Percentiles rank a stretch among this genome's conserved stretches.
Conservation (phyloP, 2,797 vertebrate genomes). For the Notolabrus celidotus region DNA sequence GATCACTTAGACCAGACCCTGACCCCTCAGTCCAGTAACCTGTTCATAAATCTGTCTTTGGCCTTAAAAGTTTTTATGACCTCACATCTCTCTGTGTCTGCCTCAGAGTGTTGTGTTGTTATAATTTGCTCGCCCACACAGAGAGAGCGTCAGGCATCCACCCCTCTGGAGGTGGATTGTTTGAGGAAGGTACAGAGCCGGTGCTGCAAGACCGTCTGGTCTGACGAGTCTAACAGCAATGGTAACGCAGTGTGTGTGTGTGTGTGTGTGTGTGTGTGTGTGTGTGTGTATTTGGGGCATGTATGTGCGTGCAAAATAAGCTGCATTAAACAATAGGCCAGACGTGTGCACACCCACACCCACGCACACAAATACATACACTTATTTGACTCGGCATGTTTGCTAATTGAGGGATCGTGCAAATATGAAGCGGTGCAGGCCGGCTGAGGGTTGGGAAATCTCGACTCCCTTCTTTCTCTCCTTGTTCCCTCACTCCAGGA, state of each 20-base stretch:
- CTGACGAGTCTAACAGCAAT: constrained; percentile 80
- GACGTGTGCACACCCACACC: constrained; percentile 50
- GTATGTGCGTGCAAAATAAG: constrained; percentile 47
- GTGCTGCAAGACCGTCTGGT: constrained; percentile 85
- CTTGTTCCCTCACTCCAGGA: too few species aligned
- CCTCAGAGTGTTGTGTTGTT: constrained; percentile 29
- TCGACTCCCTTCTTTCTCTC: too few species aligned
- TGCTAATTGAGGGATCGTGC: constrained; percentile 65
- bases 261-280: constrained; percentile 22
- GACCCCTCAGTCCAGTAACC: too few species aligned
- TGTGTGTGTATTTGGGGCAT: constrained; percentile 27
- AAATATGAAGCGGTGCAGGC: constrained; percentile 45
- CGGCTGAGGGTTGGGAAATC: constrained; percentile 17
- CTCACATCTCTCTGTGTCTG: constrained; percentile 6
- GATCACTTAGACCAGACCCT: too few species aligned
- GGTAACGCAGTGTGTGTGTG: constrained; percentile 45
- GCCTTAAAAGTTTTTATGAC: neutral
- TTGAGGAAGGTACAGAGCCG: constrained; percentile 71
- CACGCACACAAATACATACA: constrained; percentile 24
- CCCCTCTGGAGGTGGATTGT: constrained; percentile 69
- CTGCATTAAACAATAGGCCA: constrained; percentile 42
- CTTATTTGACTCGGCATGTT: constrained; percentile 43
- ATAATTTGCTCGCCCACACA: constrained; percentile 19
- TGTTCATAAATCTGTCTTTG: too few species aligned
- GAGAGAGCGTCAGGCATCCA: constrained; percentile 20